phyloP scores from a whole-genome alignment of 2,888 invertebrate genomes.

The Tenthredo mesomela region DNA sequence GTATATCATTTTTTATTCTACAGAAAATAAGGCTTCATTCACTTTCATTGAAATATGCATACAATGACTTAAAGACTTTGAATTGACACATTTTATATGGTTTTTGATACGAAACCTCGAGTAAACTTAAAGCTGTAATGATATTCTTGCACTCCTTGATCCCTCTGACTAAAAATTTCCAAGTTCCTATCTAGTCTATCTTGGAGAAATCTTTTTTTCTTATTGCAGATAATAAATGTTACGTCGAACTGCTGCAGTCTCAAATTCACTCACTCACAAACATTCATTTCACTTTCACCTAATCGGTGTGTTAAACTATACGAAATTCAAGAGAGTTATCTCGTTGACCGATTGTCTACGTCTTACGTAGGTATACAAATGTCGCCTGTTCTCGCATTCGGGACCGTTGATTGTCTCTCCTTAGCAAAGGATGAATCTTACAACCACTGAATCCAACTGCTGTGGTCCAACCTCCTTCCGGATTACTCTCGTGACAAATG shows the following conservation, averaged over 20 bases:
- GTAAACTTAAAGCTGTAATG: neutral
- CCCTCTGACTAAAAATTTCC: neutral
- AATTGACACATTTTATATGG: neutral
- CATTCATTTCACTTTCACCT: slow-evolving; percentile 19
- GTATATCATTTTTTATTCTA: neutral
- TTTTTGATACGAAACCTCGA: neutral
- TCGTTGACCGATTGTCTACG: slow-evolving; percentile 10
- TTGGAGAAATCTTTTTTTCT: neutral
- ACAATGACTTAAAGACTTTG: neutral
- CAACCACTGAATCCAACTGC: slow-evolving; percentile 19
- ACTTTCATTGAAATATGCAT: neutral
- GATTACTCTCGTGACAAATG: slow-evolving; percentile 45
- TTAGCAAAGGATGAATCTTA: neutral
- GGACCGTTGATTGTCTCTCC: slow-evolving; percentile 23
- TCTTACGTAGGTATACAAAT: slow-evolving; percentile 19
- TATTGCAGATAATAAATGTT: neutral
- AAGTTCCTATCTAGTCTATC: neutral
- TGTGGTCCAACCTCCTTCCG: neutral
- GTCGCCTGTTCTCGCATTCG: neutral
- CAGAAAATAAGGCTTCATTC: neutral
- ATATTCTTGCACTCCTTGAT: neutral
- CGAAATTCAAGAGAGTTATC: slow-evolving; percentile 1
- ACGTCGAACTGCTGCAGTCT: slow-evolving; percentile 2
- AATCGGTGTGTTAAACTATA: neutral
- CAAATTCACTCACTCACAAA: slow-evolving; percentile 1